Conservation (phyloP, 2,888 invertebrate species). For the Cinara cedri region DNA sequence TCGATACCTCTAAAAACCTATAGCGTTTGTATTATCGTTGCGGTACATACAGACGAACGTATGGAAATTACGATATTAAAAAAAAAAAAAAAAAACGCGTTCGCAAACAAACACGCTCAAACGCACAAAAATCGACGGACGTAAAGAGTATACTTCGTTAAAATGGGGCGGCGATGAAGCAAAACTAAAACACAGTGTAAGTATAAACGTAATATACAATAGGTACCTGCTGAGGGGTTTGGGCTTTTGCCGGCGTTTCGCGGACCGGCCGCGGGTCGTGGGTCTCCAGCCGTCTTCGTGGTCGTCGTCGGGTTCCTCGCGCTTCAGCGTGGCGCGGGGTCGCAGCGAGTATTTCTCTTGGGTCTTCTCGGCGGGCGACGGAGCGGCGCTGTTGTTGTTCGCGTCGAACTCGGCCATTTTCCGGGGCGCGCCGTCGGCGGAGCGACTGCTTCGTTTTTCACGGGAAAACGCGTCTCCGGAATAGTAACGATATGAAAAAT, state of each 20-base stretch:
- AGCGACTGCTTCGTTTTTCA: too few species aligned
- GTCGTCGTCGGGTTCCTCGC: slow-evolving; percentile 64
- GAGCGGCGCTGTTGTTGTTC: slow-evolving; percentile 51
- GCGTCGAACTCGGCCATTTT: slow-evolving; percentile 55
- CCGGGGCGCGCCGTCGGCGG: too few species aligned
- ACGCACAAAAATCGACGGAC: neutral
- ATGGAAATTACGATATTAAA: too few species aligned
- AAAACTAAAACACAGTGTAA: too few species aligned
- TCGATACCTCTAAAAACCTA: too few species aligned
- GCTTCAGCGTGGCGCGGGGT: slow-evolving; percentile 70
- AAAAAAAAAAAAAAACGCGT: neutral
- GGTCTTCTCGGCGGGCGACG: slow-evolving; percentile 56
- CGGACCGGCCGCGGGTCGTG: slow-evolving; percentile 61
- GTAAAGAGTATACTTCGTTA: neutral
- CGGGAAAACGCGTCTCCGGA: too few species aligned
- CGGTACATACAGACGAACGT: too few species aligned
- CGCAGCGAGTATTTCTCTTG: slow-evolving; percentile 71
- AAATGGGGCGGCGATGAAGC: neutral
- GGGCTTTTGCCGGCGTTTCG: slow-evolving; percentile 64
- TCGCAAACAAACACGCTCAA: neutral
- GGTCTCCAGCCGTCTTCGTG: slow-evolving; percentile 62
- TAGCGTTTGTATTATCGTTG: too few species aligned
- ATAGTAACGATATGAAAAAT: neutral
- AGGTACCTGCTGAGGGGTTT: slow-evolving; percentile 82
- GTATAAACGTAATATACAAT: too few species aligned